Evolutionary conservation across 2,113 vertebrate species (phyloP), one percentile per base, ranked within the genome.

Genomic region (Seriola aureovittata): DNA sequence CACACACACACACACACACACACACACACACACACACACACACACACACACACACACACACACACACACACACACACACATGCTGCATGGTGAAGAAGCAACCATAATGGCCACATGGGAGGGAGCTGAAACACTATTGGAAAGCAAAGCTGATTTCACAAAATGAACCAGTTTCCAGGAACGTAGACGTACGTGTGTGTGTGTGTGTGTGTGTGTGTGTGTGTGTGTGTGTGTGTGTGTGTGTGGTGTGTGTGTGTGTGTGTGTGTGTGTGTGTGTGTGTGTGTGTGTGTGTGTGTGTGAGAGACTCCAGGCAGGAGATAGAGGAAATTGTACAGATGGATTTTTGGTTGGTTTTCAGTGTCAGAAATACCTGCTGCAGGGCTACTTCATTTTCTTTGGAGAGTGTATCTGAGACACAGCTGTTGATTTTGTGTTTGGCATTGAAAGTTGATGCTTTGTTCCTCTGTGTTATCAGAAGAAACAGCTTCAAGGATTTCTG

Each of bases 91-190:
- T 64, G 46, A 59, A 85, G 74, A 59, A 73, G 19, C 59, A 78
- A 54, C 71, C 21, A n/a, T 74, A 80, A 69, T 59, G 73, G 75
- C 77, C 72, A 70, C 75, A 84, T 57, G 52, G 76, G 63, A 85
- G 77, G 34, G 48, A 85, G 72, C 50, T 42, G 38, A 78, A 91
- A 84, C 75, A 71, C 58, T 44, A 81, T 9, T 71, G 64, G 38
- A 67, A 83, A 78, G 74, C 74, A 85, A 76, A 80, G 71, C 40
- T 67, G 78, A 86, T 83, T 89, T 81, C 59, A 85, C 54, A 57
- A 78, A 83, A 76, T 58, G 55, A 82, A 83, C 58, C 63, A 70
- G 79, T 73, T 89, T 78, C 77, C 81, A 78, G 85, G 79, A 82
- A 60, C 80, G 69, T 78, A 78, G 59, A n/a, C 72, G 16, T 25